phyloP scores from a whole-genome alignment of 2,797 vertebrate genomes.

The Podarcis lilfordi region DNA sequence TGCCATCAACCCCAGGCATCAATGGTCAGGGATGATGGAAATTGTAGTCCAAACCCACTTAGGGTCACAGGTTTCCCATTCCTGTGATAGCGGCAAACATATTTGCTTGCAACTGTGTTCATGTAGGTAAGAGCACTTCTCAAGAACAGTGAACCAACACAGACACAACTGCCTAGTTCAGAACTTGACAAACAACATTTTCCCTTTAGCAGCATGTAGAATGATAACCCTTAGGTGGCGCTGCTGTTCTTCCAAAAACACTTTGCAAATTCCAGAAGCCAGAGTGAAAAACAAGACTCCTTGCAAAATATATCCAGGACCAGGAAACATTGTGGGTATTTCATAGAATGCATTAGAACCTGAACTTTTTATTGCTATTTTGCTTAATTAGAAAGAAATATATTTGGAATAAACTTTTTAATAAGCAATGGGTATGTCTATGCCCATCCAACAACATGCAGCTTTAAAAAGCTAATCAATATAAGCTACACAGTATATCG shows the following conservation, averaged over 20 bases:
- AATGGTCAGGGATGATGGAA: too few relatives aligned
- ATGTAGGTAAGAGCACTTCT: background rate
- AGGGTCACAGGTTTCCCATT: too few relatives aligned
- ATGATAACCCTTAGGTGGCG: slow-evolving; percentile 65
- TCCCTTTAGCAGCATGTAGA: background rate
- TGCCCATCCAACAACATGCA: slow-evolving; percentile 9
- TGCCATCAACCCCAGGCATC: too few relatives aligned
- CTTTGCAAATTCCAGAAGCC: background rate
- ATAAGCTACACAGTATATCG: accelerated
- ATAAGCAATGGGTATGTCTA: slow-evolving; percentile 36
- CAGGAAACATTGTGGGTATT: slow-evolving; percentile 37
- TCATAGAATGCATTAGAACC: slow-evolving; percentile 2
- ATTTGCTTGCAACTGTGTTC: background rate
- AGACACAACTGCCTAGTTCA: background rate
- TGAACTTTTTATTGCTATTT: slow-evolving; percentile 16
- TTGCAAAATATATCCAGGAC: background rate
- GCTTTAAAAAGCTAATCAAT: slow-evolving; percentile 27
- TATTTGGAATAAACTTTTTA: background rate
- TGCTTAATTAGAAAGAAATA: slow-evolving; percentile 30
- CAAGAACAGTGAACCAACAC: background rate
- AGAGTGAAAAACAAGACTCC: accelerated
- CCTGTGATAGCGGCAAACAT: too few relatives aligned
- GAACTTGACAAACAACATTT: background rate
- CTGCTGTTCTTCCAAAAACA: slow-evolving; percentile 55
- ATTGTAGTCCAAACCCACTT: too few relatives aligned